A percentile compares a stretch with the other conserved stretches of the same genome.
Conservation (phyloP, 2,888 invertebrate species). For the Campoplex nolae region DNA sequence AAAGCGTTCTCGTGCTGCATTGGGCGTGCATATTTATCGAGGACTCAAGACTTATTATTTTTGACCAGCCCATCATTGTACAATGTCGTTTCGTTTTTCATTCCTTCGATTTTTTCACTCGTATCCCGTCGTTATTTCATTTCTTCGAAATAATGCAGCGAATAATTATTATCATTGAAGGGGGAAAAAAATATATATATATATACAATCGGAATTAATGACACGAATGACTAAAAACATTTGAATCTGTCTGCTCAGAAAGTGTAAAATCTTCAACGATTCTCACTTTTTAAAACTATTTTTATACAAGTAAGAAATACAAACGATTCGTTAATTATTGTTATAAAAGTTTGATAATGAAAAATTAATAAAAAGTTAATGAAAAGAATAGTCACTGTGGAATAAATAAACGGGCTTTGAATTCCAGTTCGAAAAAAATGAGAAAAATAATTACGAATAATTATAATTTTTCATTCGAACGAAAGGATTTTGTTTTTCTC, state of each 20-base stretch:
- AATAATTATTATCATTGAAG: slow-evolving; percentile 16
- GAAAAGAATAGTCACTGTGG: background rate
- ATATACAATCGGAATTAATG: background rate
- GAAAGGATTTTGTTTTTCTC: background rate
- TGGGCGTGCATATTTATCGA: slow-evolving; percentile 51
- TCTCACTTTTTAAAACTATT: slow-evolving; percentile 15
- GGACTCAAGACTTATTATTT: background rate
- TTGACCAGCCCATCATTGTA: slow-evolving; percentile 13
- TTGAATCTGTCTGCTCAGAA: slow-evolving; percentile 14
- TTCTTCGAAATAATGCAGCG: background rate
- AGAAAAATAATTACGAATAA: background rate
- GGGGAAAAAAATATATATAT: background rate
- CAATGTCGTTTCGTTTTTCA: background rate
- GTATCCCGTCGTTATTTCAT: background rate
- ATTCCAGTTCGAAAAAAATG: background rate
- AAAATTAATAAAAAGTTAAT: background rate
- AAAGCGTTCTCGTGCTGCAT: slow-evolving; percentile 20
- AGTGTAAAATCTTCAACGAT: slow-evolving; percentile 11
- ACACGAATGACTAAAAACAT: slow-evolving; percentile 12
- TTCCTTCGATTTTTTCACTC: background rate
- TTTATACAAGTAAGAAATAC: background rate
- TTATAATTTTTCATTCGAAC: background rate
- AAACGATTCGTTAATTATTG: background rate
- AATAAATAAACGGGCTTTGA: slow-evolving; percentile 2
- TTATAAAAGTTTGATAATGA: background rate